Evolutionary conservation across 2,113 vertebrate species (phyloP).

Genomic region (Gymnarchus niloticus): DNA sequence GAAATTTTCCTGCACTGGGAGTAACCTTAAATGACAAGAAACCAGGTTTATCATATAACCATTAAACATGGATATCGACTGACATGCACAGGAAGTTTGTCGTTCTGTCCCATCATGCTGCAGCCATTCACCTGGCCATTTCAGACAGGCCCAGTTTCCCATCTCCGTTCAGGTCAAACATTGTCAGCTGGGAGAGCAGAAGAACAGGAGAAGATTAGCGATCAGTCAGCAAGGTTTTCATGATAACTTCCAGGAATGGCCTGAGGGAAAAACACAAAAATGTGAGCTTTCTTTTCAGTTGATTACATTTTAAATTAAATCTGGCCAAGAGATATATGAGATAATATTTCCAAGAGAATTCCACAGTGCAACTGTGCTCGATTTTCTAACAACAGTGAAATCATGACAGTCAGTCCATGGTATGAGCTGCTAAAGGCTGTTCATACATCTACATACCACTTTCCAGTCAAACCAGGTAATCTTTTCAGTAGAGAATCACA

Average conservation of each 20-base stretch:
- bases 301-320: background rate
- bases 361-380: background rate
- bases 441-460: background rate
- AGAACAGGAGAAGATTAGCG: slow-evolving; percentile 24
- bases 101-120: background rate
- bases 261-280: background rate
- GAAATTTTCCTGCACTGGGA: slow-evolving; percentile 96
- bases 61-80: background rate
- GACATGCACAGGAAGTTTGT: background rate
- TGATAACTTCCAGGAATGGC: background rate
- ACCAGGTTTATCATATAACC: background rate
- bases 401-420: background rate
- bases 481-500: background rate
- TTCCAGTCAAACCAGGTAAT: background rate
- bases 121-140: slow-evolving; percentile 82
- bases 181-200: slow-evolving; percentile 68
- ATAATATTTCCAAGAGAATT: too few relatives aligned
- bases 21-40: slow-evolving; percentile 66
- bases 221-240: background rate
- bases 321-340: slow-evolving; percentile 1
- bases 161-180: slow-evolving; percentile 90
- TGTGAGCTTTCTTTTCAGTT: background rate
- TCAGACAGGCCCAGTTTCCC: slow-evolving; percentile 90
- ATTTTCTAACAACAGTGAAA: background rate
- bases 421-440: background rate